A percentile compares a stretch with the other conserved stretches of the same genome.
phyloP scores from a whole-genome alignment of 2,797 vertebrate genomes.

The Crypturellus tataupa region DNA sequence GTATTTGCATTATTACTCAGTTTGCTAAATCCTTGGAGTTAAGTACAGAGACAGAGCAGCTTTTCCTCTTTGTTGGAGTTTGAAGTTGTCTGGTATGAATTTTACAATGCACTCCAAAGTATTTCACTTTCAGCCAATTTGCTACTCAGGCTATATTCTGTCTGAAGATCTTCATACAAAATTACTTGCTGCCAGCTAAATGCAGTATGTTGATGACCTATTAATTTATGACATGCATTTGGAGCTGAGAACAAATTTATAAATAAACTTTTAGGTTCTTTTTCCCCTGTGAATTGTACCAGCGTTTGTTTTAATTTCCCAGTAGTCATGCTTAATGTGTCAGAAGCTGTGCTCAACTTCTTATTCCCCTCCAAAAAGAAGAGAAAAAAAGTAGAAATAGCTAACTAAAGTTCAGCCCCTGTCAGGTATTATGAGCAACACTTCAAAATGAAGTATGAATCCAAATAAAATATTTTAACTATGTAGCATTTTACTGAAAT shows the following conservation, averaged over 20 bases:
- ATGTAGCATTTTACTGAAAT: constrained; percentile 52
- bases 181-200: constrained; percentile 51
- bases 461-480: constrained; percentile 75
- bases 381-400: constrained; percentile 13
- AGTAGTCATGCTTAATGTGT: constrained; percentile 52
- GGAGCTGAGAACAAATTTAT: constrained; percentile 60
- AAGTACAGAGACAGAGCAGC: constrained; percentile 18
- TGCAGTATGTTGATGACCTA: constrained; percentile 46
- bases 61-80: constrained; percentile 59
- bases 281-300: constrained; percentile 32
- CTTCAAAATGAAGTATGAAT: constrained; percentile 68
- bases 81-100: neutral
- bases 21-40: constrained; percentile 69
- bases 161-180: neutral
- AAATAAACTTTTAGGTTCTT: constrained; percentile 60
- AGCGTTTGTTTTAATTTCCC: constrained; percentile 63
- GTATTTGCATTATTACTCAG: constrained; percentile 80
- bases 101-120: constrained; percentile 45
- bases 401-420: constrained; percentile 43
- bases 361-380: constrained; percentile 49
- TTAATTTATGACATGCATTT: constrained; percentile 70
- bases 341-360: constrained; percentile 27
- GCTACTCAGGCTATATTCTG: constrained; percentile 30
- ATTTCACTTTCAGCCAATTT: constrained; percentile 14
- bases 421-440: constrained; percentile 60